Base-by-base conservation (phyloP, 2,113 vertebrate genomes). In the Acanthochromis polyacanthus region DNA sequence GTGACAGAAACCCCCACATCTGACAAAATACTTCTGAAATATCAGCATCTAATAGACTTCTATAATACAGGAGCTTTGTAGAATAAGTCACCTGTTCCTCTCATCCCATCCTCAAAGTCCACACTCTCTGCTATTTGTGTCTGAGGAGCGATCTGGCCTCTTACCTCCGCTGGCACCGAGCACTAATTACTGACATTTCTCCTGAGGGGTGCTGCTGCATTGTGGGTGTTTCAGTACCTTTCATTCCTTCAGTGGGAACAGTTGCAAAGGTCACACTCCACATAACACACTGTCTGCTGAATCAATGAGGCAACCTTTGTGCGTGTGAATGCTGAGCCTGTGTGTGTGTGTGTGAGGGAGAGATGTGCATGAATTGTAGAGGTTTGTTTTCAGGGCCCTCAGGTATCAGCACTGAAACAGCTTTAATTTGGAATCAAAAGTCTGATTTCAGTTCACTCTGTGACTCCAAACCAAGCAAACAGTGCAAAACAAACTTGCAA, bases 151-250 rank as follows among this genome's bases (percentile, higher is more conserved):
- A 52, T 78, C 70, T 61, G 80, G 60, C 78, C 88, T 71, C 46
- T 61, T 75, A 75, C 78, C 83, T 67, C 70, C 67, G 38, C 23
- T 57, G 61, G 43, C n/a, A 11, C 53, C 30, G 50, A 81, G 70
- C 74, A 72, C 81, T 87, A 90, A 87, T 90, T 88, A 88, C 86
- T 87, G 86, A 87, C 89, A 87, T 86, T 88, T 87, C 82, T 81
- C 89, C 58, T 50, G 73, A 90, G 86, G 86, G 71, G 22, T 48
- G 69, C 70, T 20, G 23, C 66, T 70, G 86, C 62, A 58, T 75
- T 70, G 61, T 81, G 63, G 79, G 56, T 76, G 30, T 78, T 82
- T 82, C 81, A 65, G 65, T 63, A 72, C 79, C 86, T 86, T 88
- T 88, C 83, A 84, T 82, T 90, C 81, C 68, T 75, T 86, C 89